Conservation (phyloP, 2,113 vertebrate genomes). For the Hepsetus odoe region DNA sequence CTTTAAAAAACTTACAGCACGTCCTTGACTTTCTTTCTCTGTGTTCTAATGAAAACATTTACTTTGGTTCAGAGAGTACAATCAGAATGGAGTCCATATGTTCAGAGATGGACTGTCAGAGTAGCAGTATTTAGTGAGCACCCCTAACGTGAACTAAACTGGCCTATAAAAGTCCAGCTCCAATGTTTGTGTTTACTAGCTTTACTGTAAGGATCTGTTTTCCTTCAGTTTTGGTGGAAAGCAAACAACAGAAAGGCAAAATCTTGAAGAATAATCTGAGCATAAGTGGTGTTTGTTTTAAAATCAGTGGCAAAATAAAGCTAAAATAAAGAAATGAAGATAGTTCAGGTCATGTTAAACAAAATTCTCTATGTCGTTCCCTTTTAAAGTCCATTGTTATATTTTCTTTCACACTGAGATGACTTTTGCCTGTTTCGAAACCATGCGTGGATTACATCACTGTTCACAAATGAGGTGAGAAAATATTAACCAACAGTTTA, state of each 20-base stretch:
- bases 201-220: conserved; percentile 5
- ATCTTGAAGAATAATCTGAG: conserved; percentile 11
- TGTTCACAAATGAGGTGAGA: no score
- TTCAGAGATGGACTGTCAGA: neutral
- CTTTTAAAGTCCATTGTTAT: no score
- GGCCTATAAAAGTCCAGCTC: conserved; percentile 25
- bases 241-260: neutral
- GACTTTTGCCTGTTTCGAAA: no score
- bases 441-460: no score
- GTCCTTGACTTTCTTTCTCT: neutral
- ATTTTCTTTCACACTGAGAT: no score
- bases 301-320: neutral
- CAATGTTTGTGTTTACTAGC: conserved; percentile 29
- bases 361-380: no score
- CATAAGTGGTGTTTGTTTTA: conserved; percentile 5
- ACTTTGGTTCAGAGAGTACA: neutral
- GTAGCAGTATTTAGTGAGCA: conserved; percentile 24
- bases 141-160: conserved; percentile 27
- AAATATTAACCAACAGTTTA: no score
- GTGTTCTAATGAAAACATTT: conserved; percentile 5
- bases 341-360: no score
- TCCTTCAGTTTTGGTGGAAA: neutral
- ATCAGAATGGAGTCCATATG: conserved; percentile 25
- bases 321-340: no score
- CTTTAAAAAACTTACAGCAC: conserved; percentile 8